Evolutionary conservation across 1,140 invertebrate genomes (phyloP).

Genomic region (Zaprionus davidi): DNA sequence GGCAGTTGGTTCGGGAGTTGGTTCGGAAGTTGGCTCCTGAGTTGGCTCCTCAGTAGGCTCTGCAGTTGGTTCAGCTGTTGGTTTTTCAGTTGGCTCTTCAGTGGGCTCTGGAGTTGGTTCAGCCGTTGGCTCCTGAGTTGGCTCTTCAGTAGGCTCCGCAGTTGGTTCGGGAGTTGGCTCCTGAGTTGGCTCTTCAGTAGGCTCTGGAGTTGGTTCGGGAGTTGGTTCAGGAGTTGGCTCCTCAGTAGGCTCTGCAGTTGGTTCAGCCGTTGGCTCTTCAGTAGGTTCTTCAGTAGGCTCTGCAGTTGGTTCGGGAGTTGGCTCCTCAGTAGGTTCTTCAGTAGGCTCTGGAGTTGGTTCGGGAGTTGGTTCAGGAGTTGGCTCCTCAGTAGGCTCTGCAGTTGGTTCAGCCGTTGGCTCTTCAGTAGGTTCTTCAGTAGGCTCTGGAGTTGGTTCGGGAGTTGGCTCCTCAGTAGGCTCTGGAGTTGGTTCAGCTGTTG

Average conservation of each 20-base stretch:
- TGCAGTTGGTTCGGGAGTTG: not conserved
- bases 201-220: too few relatives aligned
- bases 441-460: not conserved
- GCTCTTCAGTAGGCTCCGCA: not conserved
- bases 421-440: not conserved
- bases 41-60: not conserved
- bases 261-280: not conserved
- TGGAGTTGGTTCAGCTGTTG: not conserved
- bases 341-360: too few relatives aligned
- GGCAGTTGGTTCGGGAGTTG: not conserved
- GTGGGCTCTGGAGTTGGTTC: not conserved
- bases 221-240: not conserved
- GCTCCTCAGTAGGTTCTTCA: not conserved
- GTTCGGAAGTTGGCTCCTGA: not conserved
- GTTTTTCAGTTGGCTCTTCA: not conserved
- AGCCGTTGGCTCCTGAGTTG: not conserved
- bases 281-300: not conserved
- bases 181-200: not conserved
- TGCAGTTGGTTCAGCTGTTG: not conserved
- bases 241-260: not conserved
- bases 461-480: not conserved
- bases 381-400: not conserved
- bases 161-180: not conserved
- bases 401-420: not conserved
- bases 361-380: too few relatives aligned